Conservation (phyloP, 2,797 vertebrate genomes). For the Poecilia velifera region DNA sequence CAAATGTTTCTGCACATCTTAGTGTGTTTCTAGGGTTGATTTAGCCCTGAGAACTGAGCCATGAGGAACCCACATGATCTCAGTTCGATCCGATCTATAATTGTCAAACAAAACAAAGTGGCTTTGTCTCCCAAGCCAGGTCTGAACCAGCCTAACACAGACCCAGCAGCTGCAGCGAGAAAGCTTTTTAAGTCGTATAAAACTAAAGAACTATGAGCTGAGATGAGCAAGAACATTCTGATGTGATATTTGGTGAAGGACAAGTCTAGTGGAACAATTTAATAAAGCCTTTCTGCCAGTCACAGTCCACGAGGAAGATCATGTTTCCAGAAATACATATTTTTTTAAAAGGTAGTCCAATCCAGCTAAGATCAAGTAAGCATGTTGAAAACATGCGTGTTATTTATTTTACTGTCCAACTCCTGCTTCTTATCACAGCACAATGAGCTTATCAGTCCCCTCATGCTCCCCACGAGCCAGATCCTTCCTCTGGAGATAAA, state of each 20-base stretch:
- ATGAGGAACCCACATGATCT: not conserved
- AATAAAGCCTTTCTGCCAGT: conserved; percentile 50
- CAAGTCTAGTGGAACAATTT: conserved; percentile 35
- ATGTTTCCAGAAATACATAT: conserved; percentile 12
- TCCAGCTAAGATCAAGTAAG: conserved; percentile 22
- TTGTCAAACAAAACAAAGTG: not conserved
- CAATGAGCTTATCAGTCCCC: conserved; percentile 55
- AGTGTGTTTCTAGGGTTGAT: not conserved
- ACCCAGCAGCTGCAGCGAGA: not conserved
- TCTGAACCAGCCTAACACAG: not conserved
- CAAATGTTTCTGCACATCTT: not conserved
- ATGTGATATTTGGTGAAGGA: conserved; percentile 51
- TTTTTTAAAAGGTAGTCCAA: conserved; percentile 6
- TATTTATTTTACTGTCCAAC: conserved; percentile 28
- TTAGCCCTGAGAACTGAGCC: not conserved
- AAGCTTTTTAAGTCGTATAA: not conserved
- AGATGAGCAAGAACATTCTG: conserved; percentile 51
- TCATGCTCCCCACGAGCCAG: conserved; percentile 61
- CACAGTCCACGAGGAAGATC: conserved; percentile 17
- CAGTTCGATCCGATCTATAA: not conserved
- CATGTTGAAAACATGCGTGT: conserved; percentile 21
- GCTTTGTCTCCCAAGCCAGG: not conserved
- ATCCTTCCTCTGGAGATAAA: conserved; percentile 76
- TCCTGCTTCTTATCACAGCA: conserved; percentile 62
- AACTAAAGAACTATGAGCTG: not conserved